Evolutionary conservation across 2,113 vertebrate species (phyloP), one percentile per base, ranked within the genome.

Genomic region (Bubalus kerabau): DNA sequence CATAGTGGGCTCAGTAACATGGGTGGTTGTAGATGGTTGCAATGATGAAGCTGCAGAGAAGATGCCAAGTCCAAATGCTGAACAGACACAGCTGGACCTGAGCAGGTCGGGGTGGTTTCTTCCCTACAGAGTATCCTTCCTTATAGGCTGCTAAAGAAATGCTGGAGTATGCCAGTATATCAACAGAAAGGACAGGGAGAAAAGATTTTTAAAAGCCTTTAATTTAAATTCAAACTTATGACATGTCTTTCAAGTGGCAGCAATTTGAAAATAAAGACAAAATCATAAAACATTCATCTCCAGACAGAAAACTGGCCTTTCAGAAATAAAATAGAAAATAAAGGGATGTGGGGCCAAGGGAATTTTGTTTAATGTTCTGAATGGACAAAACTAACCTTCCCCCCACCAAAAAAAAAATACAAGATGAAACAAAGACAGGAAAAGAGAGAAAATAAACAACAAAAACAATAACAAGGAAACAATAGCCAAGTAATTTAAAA

Each of bases 261-360:
- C 16, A 43, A 76, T 95, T 91, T 13, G 57, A 91, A 52, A 43
- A 56, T 71, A 52, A 87, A 84, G 87, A 87, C 56, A 94, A 82
- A 96, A 82, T 32, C 50, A 14, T 28, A 64, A 59, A 91, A 40
- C 28, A 9, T 88, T 40, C 16, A 48, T 50, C 12, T 84, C 57
- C 46, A 71, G 19, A 43, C 10, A 93, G 26, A 43, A 23, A 67
- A 57, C 10, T 80, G 24, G 3, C 6, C 23, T 88, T 74, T 48
- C n/a, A 80, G 59, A 92, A 94, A 62, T 89, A 85, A 78, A 91
- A 10, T 59, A 43, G 36, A 59, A 54, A 76, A 32, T 19, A 32
- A 36, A 87, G 19, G 19, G 4, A 7, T 46, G 6, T 24, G 24
- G 59, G 19, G 48, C 50, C 17, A 40, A 40, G 14, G 13, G 24